A percentile compares a stretch with the other conserved stretches of the same genome.
Conservation (phyloP, 2,113 vertebrate genomes). For the Ciconia boyciana region DNA sequence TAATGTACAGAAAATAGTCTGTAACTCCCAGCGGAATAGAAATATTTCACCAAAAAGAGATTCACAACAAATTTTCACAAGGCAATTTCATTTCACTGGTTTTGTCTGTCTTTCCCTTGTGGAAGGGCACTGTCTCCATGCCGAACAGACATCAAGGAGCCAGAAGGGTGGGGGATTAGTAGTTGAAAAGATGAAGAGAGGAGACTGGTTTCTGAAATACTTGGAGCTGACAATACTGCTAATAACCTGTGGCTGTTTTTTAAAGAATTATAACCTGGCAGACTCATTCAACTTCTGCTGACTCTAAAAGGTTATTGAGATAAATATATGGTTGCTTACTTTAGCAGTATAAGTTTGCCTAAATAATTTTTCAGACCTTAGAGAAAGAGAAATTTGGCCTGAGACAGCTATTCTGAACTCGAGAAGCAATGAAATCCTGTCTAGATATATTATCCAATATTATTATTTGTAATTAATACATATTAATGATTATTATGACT, state of each 20-base stretch:
- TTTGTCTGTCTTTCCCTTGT: neutral
- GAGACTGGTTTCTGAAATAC: neutral
- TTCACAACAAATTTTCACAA: neutral
- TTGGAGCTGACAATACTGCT: neutral
- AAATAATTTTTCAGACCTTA: neutral
- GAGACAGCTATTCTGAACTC: neutral
- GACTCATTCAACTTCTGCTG: neutral
- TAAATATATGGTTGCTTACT: neutral
- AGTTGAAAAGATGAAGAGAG: neutral
- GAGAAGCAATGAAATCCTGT: neutral
- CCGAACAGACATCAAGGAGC: constrained; percentile 15
- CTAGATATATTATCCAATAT: neutral
- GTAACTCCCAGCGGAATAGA: neutral
- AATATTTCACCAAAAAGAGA: neutral
- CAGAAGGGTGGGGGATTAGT: neutral
- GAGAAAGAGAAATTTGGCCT: neutral
- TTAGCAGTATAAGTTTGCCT: neutral
- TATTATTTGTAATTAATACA: neutral
- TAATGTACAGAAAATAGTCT: neutral
- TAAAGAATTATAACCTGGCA: neutral
- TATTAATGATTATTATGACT: neutral
- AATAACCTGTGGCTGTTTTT: neutral
- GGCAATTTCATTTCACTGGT: neutral
- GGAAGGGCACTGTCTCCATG: neutral
- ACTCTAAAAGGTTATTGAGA: neutral